Percentiles rank a stretch among this genome's conserved stretches.
phyloP scores from a whole-genome alignment of 1,140 invertebrate genomes.

The Lepidotrigona ventralis region DNA sequence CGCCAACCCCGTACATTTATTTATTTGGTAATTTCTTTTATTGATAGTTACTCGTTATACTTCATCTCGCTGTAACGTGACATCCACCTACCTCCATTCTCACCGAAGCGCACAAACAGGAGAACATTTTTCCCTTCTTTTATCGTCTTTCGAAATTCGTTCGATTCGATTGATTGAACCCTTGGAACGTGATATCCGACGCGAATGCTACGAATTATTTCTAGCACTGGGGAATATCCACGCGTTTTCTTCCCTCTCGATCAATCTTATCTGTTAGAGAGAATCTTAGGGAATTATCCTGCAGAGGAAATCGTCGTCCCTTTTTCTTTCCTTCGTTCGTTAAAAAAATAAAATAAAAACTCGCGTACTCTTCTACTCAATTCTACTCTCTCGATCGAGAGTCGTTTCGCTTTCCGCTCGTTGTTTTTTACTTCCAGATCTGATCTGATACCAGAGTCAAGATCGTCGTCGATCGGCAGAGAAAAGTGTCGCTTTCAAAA shows the following conservation, averaged over 20 bases:
- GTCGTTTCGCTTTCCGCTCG: background rate
- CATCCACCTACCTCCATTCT: constrained; percentile 76
- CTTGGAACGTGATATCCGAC: constrained; percentile 48
- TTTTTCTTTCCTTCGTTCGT: background rate
- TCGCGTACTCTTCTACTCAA: background rate
- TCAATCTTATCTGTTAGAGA: background rate
- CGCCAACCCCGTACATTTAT: too few relatives aligned
- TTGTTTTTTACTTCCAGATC: background rate
- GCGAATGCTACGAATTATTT: constrained; percentile 51
- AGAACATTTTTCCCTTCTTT: constrained; percentile 69
- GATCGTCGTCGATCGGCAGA: too few relatives aligned
- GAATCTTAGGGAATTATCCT: background rate
- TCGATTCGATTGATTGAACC: constrained; percentile 26
- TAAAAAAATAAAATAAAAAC: background rate
- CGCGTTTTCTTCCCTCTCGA: background rate
- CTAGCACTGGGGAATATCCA: constrained; percentile 62
- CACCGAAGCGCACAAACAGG: constrained; percentile 75
- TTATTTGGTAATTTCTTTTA: too few relatives aligned
- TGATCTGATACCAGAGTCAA: too few relatives aligned
- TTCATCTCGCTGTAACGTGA: too few relatives aligned
- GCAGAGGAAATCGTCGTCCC: background rate
- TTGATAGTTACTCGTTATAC: too few relatives aligned
- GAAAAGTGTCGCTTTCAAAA: background rate
- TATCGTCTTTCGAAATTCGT: background rate
- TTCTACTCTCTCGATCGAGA: background rate